phyloP scores from a whole-genome alignment of 23 tunicate genomes.

The Styela clava region DNA sequence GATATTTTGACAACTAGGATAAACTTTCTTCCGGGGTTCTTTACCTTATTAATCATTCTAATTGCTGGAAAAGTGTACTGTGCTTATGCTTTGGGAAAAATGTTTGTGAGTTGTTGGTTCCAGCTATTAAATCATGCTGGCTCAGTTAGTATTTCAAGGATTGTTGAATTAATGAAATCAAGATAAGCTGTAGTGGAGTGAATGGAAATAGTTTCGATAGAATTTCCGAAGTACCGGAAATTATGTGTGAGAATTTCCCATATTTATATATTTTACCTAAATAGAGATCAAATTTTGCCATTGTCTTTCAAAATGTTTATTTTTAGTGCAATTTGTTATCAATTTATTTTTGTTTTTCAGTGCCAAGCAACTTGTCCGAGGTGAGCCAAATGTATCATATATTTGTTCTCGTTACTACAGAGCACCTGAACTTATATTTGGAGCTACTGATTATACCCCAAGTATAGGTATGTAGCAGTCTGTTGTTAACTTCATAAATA shows the following conservation, averaged over 20 bases:
- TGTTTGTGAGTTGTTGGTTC: neutral
- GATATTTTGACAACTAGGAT: neutral
- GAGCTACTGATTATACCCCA: constrained; percentile 99
- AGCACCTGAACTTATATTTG: constrained; percentile 98
- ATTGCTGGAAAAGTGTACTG: neutral
- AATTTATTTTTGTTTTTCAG: too few species aligned
- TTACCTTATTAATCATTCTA: neutral
- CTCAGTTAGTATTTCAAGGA: too few species aligned
- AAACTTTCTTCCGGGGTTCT: neutral
- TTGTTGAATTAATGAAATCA: too few species aligned
- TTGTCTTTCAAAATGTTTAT: too few species aligned
- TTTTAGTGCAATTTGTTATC: too few species aligned
- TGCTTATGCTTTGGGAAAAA: neutral
- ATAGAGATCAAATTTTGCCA: too few species aligned
- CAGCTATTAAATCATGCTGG: too few species aligned
- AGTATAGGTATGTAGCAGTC: constrained; percentile 63
- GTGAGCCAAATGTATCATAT: constrained; percentile 99
- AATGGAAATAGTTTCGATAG: too few species aligned
- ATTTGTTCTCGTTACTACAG: constrained; percentile 99
- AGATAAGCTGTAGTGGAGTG: too few species aligned
- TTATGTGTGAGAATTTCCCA: too few species aligned
- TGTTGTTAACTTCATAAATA: neutral
- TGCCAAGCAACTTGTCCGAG: constrained; percentile 91
- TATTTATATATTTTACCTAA: too few species aligned
- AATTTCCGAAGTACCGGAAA: too few species aligned